Base-by-base conservation (phyloP, 2,797 vertebrate genomes). In the Alectoris magna region DNA sequence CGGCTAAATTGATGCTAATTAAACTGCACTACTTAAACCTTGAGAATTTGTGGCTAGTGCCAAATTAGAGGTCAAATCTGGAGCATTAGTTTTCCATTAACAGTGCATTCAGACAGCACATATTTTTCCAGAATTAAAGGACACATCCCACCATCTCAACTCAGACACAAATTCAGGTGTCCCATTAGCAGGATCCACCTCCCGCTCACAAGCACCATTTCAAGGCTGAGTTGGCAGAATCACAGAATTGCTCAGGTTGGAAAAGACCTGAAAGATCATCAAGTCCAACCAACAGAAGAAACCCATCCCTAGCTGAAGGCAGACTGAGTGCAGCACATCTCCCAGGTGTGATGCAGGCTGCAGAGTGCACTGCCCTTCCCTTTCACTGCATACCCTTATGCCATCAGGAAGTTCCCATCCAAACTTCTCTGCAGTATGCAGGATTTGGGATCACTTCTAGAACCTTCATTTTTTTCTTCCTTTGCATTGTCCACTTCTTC, bases 121-220 rank as follows among this genome's bases (percentile, higher is more conserved):
- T 5, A 7, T 22, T 10, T 5, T 18, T 9, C 1, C 34, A 21
- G 67, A 2, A 8, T 16, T 3, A 9, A 5, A 23, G 27, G 59
- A 55, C 7, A 15, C 14, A 2, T 9, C 5, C 7, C 39, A 8
- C 1, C 51, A 9, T 1, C 66, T 22, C 66, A 13, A 5, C 4
- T 11, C 51, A 44, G 46, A 27, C 0, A 1, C 1, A 9, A 16
- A 8, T 1, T 5, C 71, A 10, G 36, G 9, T 2, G 39, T 12
- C 24, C 73, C 67, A 29, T 4, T 14, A 26, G 73, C 13, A 21
- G n/a, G 0, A 29, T 12, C 67, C 59, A 1, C 0, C 4, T 0
- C 39, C 64, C 10, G 4, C 7, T 26, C 1, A 6, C 8, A 14
- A 17, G 6, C 44, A 21, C 5, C 39, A 2, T 1, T 41, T 24